Evolutionary conservation across 2,113 vertebrate genomes (phyloP).

Genomic region (Hydrolagus affinis): DNA sequence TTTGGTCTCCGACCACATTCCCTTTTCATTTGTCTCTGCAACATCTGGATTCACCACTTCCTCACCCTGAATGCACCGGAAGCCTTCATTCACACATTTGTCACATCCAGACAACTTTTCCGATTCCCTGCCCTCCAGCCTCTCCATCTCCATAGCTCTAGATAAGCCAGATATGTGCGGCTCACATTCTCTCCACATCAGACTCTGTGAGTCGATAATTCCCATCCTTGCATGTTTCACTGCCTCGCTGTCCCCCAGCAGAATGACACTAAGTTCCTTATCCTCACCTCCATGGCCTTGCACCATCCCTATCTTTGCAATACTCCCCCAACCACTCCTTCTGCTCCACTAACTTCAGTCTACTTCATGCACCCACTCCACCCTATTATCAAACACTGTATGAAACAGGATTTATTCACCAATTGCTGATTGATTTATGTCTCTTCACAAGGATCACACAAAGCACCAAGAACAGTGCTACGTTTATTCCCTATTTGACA

Average conservation of each 20-base stretch:
- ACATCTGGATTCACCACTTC: too few relatives aligned
- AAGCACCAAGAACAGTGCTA: slow-evolving; percentile 53
- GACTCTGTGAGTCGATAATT: too few relatives aligned
- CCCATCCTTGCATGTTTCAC: not conserved
- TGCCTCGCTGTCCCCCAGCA: not conserved
- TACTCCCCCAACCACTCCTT: not conserved
- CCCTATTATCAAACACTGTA: too few relatives aligned
- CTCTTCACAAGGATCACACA: slow-evolving; percentile 18
- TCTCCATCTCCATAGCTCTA: not conserved
- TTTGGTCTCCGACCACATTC: too few relatives aligned
- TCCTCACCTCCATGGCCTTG: not conserved
- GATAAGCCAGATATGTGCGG: not conserved
- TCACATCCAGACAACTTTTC: not conserved
- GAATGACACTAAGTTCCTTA: not conserved
- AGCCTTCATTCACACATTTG: too few relatives aligned
- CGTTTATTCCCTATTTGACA: slow-evolving; percentile 64
- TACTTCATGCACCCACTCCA: too few relatives aligned
- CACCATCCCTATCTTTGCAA: not conserved
- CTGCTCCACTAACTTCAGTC: not conserved
- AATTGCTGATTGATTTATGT: slow-evolving; percentile 15
- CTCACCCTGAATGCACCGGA: too few relatives aligned
- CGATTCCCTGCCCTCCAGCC: not conserved
- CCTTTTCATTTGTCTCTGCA: too few relatives aligned
- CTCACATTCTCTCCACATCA: too few relatives aligned
- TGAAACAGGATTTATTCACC: slow-evolving; percentile 1